These are phyloP conservation scores for Lutjanus campechanus DNA, from an alignment of 2,797 vertebrate genomes.

Conservation along the genomic window DNA sequence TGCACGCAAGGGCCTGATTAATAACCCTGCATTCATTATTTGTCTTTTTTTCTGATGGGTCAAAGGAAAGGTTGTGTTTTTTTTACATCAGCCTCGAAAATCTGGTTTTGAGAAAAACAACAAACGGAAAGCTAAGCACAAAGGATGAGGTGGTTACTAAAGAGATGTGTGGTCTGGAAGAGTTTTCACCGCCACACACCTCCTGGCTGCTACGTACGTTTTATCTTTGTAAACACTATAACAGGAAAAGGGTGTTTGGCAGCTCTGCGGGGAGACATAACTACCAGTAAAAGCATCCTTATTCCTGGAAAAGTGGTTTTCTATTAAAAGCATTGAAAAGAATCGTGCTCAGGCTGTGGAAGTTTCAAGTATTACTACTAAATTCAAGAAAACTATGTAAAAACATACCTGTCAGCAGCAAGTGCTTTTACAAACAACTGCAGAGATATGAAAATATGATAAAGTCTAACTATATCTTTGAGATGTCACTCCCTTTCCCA, in stretches of 20 bases:
- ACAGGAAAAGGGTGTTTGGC: conserved; percentile 43
- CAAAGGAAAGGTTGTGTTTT: conserved; percentile 8
- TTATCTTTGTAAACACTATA: conserved; percentile 56
- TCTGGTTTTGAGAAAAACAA: conserved; percentile 26
- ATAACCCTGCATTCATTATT: neutral
- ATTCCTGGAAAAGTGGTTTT: conserved; percentile 36
- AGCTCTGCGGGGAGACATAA: conserved; percentile 22
- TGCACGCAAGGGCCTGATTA: neutral
- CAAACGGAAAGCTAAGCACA: conserved; percentile 21
- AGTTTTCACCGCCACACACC: conserved; percentile 37
- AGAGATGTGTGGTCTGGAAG: conserved; percentile 42
- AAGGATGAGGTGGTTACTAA: conserved; percentile 45
- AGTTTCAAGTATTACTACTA: conserved; percentile 6
- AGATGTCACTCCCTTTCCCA: neutral
- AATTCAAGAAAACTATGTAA: conserved; percentile 1
- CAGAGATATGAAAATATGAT: neutral
- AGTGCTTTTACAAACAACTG: neutral
- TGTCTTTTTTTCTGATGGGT: neutral
- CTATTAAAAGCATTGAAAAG: neutral
- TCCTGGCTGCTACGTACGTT: conserved; percentile 32
- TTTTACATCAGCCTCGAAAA: conserved; percentile 15
- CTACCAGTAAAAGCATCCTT: conserved; percentile 18
- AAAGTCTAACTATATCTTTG: neutral
- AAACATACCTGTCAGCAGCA: neutral
- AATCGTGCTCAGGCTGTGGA: neutral